Evolutionary conservation across 1,140 invertebrate species (phyloP).

Genomic region (Alviniconcha marisindica): DNA sequence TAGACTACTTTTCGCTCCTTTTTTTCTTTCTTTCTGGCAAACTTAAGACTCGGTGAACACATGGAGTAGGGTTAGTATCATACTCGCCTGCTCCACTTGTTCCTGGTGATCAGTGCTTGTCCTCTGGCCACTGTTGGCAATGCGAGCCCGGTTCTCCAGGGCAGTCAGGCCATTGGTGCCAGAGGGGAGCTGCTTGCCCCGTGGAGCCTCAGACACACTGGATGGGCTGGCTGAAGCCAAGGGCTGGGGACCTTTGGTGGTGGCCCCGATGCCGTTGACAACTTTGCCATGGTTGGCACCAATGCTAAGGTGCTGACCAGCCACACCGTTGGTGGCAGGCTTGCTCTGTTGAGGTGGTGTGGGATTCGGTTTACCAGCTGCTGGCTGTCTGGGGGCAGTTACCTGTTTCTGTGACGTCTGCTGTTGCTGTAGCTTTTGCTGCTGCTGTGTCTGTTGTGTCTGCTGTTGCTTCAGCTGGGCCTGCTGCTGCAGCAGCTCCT

Average conservation of each 20-base stretch:
- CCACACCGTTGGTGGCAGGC: neutral
- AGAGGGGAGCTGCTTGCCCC: conserved; percentile 8
- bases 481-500: conserved; percentile 32
- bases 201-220: neutral
- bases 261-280: neutral
- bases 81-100: conserved; percentile 42
- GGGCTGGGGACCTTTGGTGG: neutral
- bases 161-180: conserved; percentile 12
- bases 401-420: neutral
- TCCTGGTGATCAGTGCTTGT: conserved; percentile 32
- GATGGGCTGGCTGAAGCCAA: neutral
- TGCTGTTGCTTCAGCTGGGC: neutral
- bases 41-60: too few species aligned
- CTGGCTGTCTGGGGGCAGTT: neutral
- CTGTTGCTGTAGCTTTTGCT: conserved; percentile 38
- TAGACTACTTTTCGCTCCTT: too few species aligned
- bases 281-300: conserved; percentile 21
- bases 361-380: neutral
- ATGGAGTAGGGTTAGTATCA: too few species aligned
- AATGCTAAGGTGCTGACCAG: neutral
- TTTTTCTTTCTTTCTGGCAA: too few species aligned
- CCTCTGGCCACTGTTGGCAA: conserved; percentile 11
- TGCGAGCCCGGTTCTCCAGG: neutral
- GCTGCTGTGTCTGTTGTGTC: conserved; percentile 33
- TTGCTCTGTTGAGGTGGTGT: neutral